Evolutionary conservation across 2,888 invertebrate species (phyloP).

Genomic region (Tetragonisca angustula): DNA sequence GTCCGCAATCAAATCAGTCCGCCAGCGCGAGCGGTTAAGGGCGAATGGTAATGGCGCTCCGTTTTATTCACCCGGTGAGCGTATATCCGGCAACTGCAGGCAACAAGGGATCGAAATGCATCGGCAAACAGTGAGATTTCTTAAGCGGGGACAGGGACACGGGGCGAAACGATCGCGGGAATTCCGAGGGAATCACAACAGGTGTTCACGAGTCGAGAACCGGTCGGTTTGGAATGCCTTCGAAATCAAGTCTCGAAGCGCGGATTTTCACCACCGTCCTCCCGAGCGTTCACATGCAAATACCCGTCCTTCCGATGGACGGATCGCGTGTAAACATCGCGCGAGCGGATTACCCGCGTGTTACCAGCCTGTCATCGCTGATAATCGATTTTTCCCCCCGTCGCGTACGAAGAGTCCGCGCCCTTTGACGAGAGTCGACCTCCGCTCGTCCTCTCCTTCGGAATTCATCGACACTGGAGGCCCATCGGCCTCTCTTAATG

Average conservation of each 20-base stretch:
- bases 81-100: not conserved
- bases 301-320: slow-evolving; percentile 51
- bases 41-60: too few relatives aligned
- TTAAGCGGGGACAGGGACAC: too few relatives aligned
- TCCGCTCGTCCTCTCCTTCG: not conserved
- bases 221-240: slow-evolving; percentile 27
- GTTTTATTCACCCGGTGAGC: too few relatives aligned
- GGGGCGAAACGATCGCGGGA: not conserved
- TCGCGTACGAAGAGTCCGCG: not conserved
- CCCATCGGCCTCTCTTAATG: too few relatives aligned
- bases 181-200: slow-evolving; percentile 42
- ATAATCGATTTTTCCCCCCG: slow-evolving; percentile 48
- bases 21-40: too few relatives aligned
- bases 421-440: not conserved
- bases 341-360: slow-evolving; percentile 51
- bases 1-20: too few relatives aligned
- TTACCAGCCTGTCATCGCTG: slow-evolving; percentile 41
- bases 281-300: slow-evolving; percentile 47
- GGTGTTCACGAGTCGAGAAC: slow-evolving; percentile 34
- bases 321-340: slow-evolving; percentile 59
- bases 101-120: not conserved
- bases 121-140: slow-evolving; percentile 3
- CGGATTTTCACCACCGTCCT: slow-evolving; percentile 42
- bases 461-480: not conserved
- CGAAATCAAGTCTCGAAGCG: slow-evolving; percentile 44